Conservation (phyloP, 2,888 invertebrate species). For the Acanthosepion lycidas region DNA sequence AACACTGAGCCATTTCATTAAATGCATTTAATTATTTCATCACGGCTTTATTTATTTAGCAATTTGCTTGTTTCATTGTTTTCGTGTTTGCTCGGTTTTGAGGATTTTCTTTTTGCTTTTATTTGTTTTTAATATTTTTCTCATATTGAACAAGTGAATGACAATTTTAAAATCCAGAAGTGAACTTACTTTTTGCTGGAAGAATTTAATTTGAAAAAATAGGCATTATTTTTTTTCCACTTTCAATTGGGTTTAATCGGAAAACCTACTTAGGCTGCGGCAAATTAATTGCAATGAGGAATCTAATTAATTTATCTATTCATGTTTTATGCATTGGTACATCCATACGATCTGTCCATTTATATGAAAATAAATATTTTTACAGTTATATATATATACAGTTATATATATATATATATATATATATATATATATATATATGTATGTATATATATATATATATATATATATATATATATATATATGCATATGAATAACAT, state of each 20-base stretch:
- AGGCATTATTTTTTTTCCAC: background rate
- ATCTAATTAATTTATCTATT: conserved; percentile 33
- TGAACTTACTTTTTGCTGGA: background rate
- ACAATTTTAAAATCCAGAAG: background rate
- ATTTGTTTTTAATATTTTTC: background rate
- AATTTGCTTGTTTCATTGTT: background rate
- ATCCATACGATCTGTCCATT: background rate
- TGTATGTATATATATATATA: background rate
- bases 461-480: no score
- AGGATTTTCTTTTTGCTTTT: background rate
- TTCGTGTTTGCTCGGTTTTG: background rate
- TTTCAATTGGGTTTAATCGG: conserved; percentile 4
- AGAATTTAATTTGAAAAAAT: background rate
- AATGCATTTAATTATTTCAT: conserved; percentile 20
- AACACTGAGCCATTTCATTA: background rate
- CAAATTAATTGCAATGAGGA: background rate
- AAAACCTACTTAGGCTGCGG: background rate
- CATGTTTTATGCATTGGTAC: background rate
- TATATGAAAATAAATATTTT: background rate
- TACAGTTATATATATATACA: background rate
- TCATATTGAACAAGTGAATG: background rate
- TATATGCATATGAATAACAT: no score
- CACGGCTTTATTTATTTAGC: background rate
- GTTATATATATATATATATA: background rate
- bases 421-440: background rate